Base-by-base conservation (phyloP, 2,797 vertebrate species). In the Phrynocephalus vlangalii region DNA sequence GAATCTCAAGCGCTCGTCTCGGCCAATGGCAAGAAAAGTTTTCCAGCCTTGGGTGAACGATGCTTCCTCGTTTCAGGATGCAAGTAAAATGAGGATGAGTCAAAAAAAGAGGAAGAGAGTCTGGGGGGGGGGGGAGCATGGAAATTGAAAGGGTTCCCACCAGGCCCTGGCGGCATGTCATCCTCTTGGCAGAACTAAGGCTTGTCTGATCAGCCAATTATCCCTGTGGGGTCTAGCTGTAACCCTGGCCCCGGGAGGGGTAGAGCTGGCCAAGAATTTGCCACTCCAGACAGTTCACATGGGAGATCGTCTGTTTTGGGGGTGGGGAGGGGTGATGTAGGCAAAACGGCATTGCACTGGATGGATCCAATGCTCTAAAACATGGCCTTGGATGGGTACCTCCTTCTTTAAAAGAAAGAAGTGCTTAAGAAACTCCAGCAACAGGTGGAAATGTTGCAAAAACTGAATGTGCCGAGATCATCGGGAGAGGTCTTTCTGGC, bases 51-150 rank as follows among this genome's bases (percentile, higher is more conserved):
- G 52, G 3, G 15, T 1, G 15, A 24, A 60, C 68, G 72, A 7
- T 4, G 22, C 1, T 63, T 24, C 15, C 16, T 33, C 86, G 24
- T 52, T 1, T 20, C 48, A 85, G 88, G 88, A 82, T 8, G 50
- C 71, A 84, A 86, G 66, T 89, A 68, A 77, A 26, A 10, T 3
- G 78, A 11, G 30, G 18, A 3, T 82, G 82, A 86, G 30, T 78
- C 86, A 44, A 44, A 44, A 44, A 78, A 87, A 56, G 63, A 5
- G 18, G 73, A 67, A 30, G 63, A 87, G 5, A 11, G 24, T 60
- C 63, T 22, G 18, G 10, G 11, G 66, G 26, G 80, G 28, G 33
- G 13, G 9, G 16, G 9, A 2, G 56, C 13, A n/a, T 67, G 44
- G 67, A 26, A 68, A 28, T 28, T 7, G 6, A 83, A 73, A 83